Evolutionary conservation across 2,113 vertebrate genomes (phyloP).

Genomic region (Callipepla californica): DNA sequence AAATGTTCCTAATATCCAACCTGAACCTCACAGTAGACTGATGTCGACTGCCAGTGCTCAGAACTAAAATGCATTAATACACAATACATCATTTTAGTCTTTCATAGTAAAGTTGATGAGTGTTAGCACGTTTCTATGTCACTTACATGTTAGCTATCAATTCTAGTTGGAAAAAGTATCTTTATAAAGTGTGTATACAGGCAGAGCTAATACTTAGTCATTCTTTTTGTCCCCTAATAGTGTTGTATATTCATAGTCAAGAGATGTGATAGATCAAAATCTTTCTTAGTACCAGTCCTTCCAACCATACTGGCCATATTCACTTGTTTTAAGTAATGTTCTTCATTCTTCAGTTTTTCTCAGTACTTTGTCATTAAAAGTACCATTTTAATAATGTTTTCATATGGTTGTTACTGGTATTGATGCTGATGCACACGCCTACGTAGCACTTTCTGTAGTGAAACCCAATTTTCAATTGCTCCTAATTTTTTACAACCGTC

Average conservation of each 20-base stretch:
- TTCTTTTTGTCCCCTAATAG: neutral
- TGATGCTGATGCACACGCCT: neutral
- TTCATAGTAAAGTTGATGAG: neutral
- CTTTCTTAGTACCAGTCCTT: neutral
- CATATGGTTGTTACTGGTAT: neutral
- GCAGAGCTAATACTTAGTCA: neutral
- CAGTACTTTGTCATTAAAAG: neutral
- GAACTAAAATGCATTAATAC: neutral
- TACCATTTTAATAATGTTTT: neutral
- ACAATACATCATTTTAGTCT: neutral
- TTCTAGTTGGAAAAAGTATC: neutral
- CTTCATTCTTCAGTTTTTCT: neutral
- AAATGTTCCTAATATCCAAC: no score
- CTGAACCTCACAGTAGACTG: neutral
- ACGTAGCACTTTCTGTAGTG: neutral
- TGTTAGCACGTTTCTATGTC: neutral
- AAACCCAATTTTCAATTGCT: constrained; percentile 16
- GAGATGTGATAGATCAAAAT: neutral
- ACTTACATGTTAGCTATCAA: neutral
- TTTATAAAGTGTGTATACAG: neutral
- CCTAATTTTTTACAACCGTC: neutral
- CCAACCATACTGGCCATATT: no score
- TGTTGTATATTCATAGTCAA: neutral
- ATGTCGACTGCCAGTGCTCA: neutral
- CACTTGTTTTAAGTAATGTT: neutral